A percentile compares a stretch with the other conserved stretches of the same genome.
phyloP scores from a whole-genome alignment of 92 coral and sea anemone genomes.

The Zoanthus solanderi region DNA sequence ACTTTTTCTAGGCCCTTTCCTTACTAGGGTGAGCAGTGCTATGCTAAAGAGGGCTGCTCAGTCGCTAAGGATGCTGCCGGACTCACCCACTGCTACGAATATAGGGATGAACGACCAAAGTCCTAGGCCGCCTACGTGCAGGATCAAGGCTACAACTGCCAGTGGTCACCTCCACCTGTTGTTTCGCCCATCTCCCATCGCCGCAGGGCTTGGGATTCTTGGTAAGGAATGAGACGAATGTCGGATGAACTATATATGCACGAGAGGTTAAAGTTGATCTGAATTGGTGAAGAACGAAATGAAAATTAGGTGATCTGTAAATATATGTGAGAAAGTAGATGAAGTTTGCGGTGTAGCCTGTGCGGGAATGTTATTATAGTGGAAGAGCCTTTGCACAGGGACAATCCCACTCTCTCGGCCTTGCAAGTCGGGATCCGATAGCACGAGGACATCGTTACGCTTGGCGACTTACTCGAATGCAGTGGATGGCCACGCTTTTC shows the following conservation, averaged over 20 bases:
- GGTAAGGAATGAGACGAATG: no score
- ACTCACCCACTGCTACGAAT: not conserved
- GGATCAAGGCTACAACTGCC: not conserved
- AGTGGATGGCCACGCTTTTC: not conserved
- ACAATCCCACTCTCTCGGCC: slow-evolving; percentile 6
- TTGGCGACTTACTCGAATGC: not conserved
- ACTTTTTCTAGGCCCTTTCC: slow-evolving; percentile 2
- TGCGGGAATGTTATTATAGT: not conserved
- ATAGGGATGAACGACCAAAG: not conserved
- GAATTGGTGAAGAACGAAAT: not conserved
- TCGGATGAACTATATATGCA: no score
- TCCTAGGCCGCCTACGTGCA: not conserved
- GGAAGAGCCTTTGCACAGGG: not conserved
- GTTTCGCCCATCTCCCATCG: not conserved
- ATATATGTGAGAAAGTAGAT: not conserved
- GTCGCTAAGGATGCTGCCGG: not conserved
- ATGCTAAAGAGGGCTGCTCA: not conserved
- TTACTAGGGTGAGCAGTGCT: slow-evolving; percentile 1
- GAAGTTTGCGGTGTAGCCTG: not conserved
- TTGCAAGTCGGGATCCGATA: not conserved
- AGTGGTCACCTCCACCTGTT: not conserved
- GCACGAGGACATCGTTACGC: not conserved
- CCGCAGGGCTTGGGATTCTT: no score
- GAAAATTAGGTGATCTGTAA: not conserved
- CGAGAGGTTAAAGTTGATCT: not conserved